phyloP scores from a whole-genome alignment of 2,113 vertebrate genomes.

The Pituophis catenifer region DNA sequence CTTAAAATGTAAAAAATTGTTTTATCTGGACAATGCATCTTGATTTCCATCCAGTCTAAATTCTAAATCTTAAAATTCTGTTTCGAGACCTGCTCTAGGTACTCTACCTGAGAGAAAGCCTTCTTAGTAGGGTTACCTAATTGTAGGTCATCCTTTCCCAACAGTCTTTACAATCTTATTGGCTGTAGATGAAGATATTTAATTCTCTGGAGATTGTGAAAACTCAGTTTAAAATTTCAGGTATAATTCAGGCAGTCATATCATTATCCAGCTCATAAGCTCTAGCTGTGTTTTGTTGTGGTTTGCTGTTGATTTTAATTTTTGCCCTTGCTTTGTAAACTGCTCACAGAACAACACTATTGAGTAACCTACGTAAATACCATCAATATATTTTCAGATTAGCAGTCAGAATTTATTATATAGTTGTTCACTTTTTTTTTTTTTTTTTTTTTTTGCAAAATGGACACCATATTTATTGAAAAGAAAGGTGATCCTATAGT shows the following conservation, averaged over 20 bases:
- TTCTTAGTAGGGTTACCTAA: neutral
- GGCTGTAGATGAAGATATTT: neutral
- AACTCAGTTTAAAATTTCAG: neutral
- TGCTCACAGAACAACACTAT: neutral
- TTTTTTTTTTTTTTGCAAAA: neutral
- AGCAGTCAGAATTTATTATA: neutral
- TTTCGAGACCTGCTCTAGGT: neutral
- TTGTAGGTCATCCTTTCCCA: neutral
- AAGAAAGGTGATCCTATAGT: neutral
- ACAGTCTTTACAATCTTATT: neutral
- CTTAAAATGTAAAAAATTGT: neutral
- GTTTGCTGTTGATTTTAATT: neutral
- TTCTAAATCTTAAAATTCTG: neutral
- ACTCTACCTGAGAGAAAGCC: neutral
- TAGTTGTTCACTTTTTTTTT: neutral
- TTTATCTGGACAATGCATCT: neutral
- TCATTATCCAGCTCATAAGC: neutral
- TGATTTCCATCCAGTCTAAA: neutral
- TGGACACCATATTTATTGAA: neutral
- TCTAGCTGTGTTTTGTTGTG: neutral
- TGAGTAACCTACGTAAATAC: neutral
- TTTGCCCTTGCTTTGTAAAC: neutral
- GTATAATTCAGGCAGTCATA: neutral
- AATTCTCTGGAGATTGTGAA: neutral
- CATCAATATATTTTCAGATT: neutral